phyloP scores from a whole-genome alignment of 2,888 invertebrate species.

The Ophion ventricosus region DNA sequence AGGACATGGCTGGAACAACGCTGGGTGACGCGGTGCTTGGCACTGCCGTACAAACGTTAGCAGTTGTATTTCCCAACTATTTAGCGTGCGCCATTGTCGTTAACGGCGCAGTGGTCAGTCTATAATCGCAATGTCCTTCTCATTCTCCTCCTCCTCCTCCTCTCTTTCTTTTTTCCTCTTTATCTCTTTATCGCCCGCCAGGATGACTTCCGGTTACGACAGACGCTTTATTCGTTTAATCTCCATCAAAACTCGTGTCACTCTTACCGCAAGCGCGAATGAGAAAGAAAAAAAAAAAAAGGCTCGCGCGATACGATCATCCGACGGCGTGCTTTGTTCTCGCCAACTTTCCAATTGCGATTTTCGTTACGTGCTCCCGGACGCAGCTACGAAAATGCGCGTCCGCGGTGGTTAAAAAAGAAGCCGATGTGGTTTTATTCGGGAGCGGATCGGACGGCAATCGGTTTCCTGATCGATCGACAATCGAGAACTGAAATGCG shows the following conservation, averaged over 20 bases:
- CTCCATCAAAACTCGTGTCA: conserved; percentile 38
- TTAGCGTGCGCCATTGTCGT: conserved; percentile 68
- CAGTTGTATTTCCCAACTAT: conserved; percentile 69
- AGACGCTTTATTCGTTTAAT: conserved; percentile 54
- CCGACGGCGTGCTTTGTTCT: conserved; percentile 46
- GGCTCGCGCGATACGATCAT: conserved; percentile 38
- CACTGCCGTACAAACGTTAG: conserved; percentile 63
- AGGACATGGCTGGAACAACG: conserved; percentile 52
- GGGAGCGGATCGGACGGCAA: background rate
- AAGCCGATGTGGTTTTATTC: conserved; percentile 12
- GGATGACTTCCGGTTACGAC: conserved; percentile 68
- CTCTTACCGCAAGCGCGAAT: conserved; percentile 11
- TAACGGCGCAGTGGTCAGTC: conserved; percentile 55
- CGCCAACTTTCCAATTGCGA: conserved; percentile 56
- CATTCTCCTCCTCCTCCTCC: conserved; percentile 25
- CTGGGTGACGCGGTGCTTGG: conserved; percentile 68
- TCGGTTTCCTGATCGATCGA: conserved; percentile 40
- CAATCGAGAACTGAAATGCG: conserved; percentile 48
- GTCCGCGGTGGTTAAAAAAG: background rate
- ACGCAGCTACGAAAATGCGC: background rate
- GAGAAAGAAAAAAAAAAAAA: conserved; percentile 15
- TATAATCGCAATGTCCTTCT: conserved; percentile 56
- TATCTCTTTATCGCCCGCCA: conserved; percentile 26
- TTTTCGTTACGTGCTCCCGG: conserved; percentile 26
- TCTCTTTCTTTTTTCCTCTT: conserved; percentile 16